Conservation (phyloP, 2,888 invertebrate species). For the Limnephilus auricula region DNA sequence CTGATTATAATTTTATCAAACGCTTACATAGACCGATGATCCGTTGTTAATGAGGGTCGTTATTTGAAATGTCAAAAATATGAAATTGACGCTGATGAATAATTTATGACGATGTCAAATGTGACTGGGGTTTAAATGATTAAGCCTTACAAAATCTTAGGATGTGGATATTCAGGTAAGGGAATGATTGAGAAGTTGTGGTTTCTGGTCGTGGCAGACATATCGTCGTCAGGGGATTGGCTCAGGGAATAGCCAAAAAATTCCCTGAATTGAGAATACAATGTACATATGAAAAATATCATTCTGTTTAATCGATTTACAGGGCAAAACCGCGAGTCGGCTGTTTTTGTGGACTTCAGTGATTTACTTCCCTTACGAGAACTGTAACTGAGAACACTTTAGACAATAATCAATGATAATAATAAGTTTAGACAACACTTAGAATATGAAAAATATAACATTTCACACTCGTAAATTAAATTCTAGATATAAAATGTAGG, state of each 20-base stretch:
- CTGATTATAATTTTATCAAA: not conserved
- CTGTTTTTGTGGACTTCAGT: not conserved
- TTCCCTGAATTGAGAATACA: constrained; percentile 2
- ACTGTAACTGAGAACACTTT: too few species aligned
- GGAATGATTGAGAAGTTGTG: not conserved
- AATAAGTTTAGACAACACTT: not conserved
- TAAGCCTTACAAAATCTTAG: not conserved
- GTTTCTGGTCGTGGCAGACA: constrained; percentile 4
- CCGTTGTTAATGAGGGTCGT: not conserved
- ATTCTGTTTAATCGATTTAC: not conserved
- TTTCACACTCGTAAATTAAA: not conserved
- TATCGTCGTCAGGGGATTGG: not conserved
- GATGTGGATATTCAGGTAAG: not conserved
- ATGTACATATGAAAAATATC: constrained; percentile 33
- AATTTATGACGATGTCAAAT: not conserved
- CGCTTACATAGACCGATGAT: not conserved
- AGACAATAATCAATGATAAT: too few species aligned
- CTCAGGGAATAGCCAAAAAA: not conserved
- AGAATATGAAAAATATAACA: not conserved
- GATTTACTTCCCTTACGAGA: too few species aligned
- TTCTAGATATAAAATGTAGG: too few species aligned
- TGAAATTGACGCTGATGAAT: not conserved
- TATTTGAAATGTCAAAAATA: not conserved
- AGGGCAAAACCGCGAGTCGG: not conserved
- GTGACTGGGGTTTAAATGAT: not conserved